phyloP scores from a whole-genome alignment of 2,888 invertebrate genomes.

The Lasiommata megera region DNA sequence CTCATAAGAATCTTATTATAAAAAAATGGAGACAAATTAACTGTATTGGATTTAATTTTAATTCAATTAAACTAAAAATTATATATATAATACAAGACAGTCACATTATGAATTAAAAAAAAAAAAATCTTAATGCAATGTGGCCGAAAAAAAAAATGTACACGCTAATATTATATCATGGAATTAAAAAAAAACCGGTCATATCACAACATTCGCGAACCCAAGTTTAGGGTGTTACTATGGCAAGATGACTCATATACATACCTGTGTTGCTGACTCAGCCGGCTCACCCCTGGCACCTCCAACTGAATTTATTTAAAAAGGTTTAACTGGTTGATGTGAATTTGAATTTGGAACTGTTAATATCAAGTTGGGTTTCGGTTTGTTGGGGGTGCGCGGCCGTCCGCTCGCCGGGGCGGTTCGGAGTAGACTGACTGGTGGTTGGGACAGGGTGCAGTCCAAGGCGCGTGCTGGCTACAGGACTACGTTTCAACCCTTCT shows the following conservation, averaged over 20 bases:
- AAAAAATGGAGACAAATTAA: not conserved
- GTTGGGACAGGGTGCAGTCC: conserved; percentile 57
- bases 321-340: conserved; percentile 19
- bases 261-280: conserved; percentile 71
- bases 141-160: not conserved
- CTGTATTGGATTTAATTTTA: not conserved
- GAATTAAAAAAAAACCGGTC: conserved; percentile 13
- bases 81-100: no score
- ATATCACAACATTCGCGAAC: conserved; percentile 36
- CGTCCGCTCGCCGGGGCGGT: conserved; percentile 67
- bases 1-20: not conserved
- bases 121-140: not conserved
- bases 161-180: not conserved
- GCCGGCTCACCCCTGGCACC: conserved; percentile 65
- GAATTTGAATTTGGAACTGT: conserved; percentile 31
- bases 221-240: conserved; percentile 72
- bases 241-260: conserved; percentile 67
- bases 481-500: conserved; percentile 51
- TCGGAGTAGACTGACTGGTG: conserved; percentile 67
- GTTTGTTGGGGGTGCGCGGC: conserved; percentile 63
- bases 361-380: conserved; percentile 38
- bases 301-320: conserved; percentile 25
- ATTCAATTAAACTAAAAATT: no score
- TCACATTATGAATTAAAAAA: not conserved
- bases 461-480: conserved; percentile 60